phyloP scores from a whole-genome alignment of 2,888 invertebrate genomes.

The Chymomyza amoena region DNA sequence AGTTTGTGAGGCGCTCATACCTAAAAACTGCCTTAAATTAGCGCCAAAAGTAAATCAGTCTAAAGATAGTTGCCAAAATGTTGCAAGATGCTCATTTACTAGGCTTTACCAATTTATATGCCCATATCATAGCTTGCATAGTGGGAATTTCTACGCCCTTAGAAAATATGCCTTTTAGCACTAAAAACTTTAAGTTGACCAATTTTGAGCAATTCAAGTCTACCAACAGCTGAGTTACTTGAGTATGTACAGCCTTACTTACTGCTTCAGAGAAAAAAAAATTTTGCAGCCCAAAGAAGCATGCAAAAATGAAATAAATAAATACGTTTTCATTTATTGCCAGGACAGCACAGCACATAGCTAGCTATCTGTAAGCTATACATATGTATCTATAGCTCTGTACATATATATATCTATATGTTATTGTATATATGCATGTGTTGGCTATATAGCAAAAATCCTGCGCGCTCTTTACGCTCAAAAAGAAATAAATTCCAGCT shows the following conservation, averaged over 20 bases:
- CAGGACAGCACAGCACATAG: background rate
- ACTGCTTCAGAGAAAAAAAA: slow-evolving; percentile 17
- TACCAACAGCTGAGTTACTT: slow-evolving; percentile 25
- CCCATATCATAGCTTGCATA: background rate
- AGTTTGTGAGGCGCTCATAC: slow-evolving; percentile 2
- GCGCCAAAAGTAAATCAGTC: too few species aligned
- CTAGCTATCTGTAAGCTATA: background rate
- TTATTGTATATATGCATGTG: slow-evolving; percentile 7
- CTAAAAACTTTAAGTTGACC: background rate
- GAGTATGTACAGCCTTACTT: slow-evolving; percentile 22
- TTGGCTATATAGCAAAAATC: slow-evolving; percentile 57
- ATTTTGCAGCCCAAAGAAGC: slow-evolving; percentile 7
- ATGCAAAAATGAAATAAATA: background rate
- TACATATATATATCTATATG: slow-evolving; percentile 21
- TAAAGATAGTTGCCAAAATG: too few species aligned
- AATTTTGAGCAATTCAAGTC: background rate
- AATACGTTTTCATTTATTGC: background rate
- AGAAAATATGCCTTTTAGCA: background rate
- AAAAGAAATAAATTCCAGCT: slow-evolving; percentile 33
- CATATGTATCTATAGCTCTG: background rate
- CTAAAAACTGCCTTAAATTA: too few species aligned
- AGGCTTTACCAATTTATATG: background rate
- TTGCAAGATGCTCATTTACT: too few species aligned
- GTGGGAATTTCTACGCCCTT: background rate
- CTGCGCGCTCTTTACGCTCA: slow-evolving; percentile 48